Evolutionary conservation across 2,797 vertebrate species (phyloP).

Genomic region (Esox masquinongy): DNA sequence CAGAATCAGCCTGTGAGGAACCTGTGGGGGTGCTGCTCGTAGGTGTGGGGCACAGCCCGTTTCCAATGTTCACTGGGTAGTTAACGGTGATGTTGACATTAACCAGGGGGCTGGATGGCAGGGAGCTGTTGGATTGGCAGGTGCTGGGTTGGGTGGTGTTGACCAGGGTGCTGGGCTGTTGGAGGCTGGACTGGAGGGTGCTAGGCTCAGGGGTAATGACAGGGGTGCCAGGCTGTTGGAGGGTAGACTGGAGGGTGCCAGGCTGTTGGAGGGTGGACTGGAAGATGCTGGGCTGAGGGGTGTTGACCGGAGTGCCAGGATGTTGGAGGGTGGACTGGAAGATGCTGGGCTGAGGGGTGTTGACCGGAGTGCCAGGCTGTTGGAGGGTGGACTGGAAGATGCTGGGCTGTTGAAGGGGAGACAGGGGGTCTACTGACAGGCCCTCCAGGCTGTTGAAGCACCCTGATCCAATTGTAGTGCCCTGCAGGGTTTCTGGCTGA

Average conservation of each 20-base stretch:
- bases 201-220: slow-evolving; percentile 2
- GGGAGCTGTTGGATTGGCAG: slow-evolving; percentile 5
- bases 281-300: too few species aligned
- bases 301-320: slow-evolving; percentile 23
- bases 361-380: not conserved
- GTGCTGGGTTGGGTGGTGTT: slow-evolving; percentile 8
- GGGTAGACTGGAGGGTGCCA: slow-evolving; percentile 48
- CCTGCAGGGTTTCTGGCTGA: slow-evolving; percentile 23
- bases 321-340: slow-evolving; percentile 41
- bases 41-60: slow-evolving; percentile 47
- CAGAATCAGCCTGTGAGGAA: slow-evolving; percentile 33
- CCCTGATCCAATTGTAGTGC: slow-evolving; percentile 30
- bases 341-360: too few species aligned
- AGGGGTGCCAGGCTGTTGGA: slow-evolving; percentile 5
- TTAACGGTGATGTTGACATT: slow-evolving; percentile 70
- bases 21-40: slow-evolving; percentile 33
- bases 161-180: too few species aligned
- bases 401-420: too few species aligned
- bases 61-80: slow-evolving; percentile 42
- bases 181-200: not conserved
- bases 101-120: slow-evolving; percentile 60
- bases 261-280: not conserved
- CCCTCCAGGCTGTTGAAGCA: slow-evolving; percentile 31
- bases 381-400: slow-evolving; percentile 38
- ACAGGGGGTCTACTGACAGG: slow-evolving; percentile 42